Evolutionary conservation across 2,797 vertebrate genomes (phyloP), one percentile per base, ranked within the genome.

Genomic region (Pipistrellus pipistrellus): DNA sequence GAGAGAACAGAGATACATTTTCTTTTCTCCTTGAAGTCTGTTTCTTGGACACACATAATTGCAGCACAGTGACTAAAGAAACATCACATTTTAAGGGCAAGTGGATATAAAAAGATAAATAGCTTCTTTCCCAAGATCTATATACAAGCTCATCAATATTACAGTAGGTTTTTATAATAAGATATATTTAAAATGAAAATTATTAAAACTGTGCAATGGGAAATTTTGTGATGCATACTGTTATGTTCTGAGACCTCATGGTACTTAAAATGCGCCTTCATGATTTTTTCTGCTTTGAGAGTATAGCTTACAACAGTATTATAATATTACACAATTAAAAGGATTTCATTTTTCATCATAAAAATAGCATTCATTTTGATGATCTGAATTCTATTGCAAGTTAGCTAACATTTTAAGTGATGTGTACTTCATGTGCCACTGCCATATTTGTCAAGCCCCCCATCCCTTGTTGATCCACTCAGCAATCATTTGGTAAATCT

Each of bases 31-130:
- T 93, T 95, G 72, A 94, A 81, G 32, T 92, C 89, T 85, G 12
- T 86, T 94, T 88, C 90, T 96, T 90, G 46, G 85, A 44, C 57
- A 80, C 81, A 93, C 15, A 85, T 72, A 95, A 90, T 93, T 83
- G 69, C 64, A 90, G 46, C 57, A 90, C 84, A 83, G 8, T 85
- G 75, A 23, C 69, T 41, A 75, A 93, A 95, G 27, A 88, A 94
- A 77, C 69, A 51, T 81, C 25, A 46, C 25, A 83, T 84, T 84
- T 93, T 93, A 88, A 92, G 41, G 18, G 8, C 46, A 86, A 92
- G 62, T 88, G 9, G 17, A 91, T 87, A 91, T 90, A 83, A 76
- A 68, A 90, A 84, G 32, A 80, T 72, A 55, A 78, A 88, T 85
- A 82, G 30, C 14, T 94, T 55, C 8, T 51, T 94, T 93, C 55